Evolutionary conservation across 2,888 invertebrate species (phyloP), one percentile per base, ranked within the genome.

Genomic region (Bibio marci): DNA sequence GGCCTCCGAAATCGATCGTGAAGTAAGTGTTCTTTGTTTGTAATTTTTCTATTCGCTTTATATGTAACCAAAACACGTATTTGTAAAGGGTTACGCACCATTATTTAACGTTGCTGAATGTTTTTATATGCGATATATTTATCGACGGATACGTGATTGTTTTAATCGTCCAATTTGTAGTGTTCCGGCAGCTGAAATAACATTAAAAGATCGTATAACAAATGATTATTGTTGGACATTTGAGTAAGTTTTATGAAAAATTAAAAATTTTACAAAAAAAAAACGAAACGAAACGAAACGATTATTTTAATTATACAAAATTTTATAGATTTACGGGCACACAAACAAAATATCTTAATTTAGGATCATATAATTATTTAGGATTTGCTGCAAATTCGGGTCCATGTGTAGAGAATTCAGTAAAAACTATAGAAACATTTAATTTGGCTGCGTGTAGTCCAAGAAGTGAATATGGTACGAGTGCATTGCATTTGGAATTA

Each of bases 311-410:
- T n/a, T n/a, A n/a, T n/a, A n/a, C n/a, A n/a, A n/a, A n/a, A n/a
- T n/a, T 37, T 48, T 56, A 34, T 57, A 83, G 82, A 58, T 78
- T 80, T 50, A 86, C 88, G 3, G 92, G 91, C 38, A 73, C 70
- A 13, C 68, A 74, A 60, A 76, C 74, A 17, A 75, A 74, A 51
- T 92, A 88, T 54, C 69, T 95, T 50, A 98, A 98, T 67, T 69
- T 97, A 54, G 95, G 94, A 44, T 97, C 95, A 3, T 98, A 98
- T 65, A 98, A 98, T 65, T 98, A 98, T 65, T 68, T 98, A 45
- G 97, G 97, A 4, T 97, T 97, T 66, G 92, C 95, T 11, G 80
- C 88, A 59, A 72, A 79, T 44, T 62, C 65, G 10, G 88, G 86
- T 2, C 71, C 73, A 3, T 82, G 82, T 61, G 81, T 87, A 12